These are phyloP conservation scores for Urophycis tenuis DNA, from an alignment of 2,797 vertebrate genomes.

Conservation along the genomic window DNA sequence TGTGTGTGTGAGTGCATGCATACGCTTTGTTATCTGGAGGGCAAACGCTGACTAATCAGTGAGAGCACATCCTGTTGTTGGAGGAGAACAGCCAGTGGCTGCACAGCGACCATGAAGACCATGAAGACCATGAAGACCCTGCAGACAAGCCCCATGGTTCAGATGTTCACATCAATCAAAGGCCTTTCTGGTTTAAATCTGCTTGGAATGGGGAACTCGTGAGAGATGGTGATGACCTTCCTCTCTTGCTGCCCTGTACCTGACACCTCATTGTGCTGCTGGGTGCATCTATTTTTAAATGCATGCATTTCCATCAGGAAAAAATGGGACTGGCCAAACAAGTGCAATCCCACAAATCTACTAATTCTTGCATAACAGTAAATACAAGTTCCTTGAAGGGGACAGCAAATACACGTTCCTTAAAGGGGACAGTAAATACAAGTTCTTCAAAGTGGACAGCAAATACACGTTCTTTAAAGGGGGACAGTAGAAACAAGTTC, in stretches of 20 bases:
- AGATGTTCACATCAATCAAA: neutral
- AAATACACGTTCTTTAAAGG: too few species aligned
- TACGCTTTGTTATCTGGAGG: conserved; percentile 23
- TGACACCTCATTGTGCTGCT: neutral
- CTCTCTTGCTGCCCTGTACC: too few species aligned
- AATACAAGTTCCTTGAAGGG: too few species aligned
- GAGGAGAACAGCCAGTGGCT: conserved; percentile 20
- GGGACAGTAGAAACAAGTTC: too few species aligned
- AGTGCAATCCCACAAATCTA: neutral
- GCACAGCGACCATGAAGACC: conserved; percentile 15
- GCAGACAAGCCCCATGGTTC: neutral
- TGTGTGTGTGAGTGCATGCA: conserved; percentile 4
- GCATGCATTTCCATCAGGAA: neutral
- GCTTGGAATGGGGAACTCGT: neutral
- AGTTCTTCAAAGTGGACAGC: too few species aligned
- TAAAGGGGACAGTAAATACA: too few species aligned
- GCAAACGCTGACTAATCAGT: conserved; percentile 48
- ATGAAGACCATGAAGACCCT: too few species aligned
- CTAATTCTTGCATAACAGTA: conserved; percentile 7
- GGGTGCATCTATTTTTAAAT: too few species aligned
- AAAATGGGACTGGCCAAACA: neutral
- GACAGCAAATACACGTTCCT: too few species aligned
- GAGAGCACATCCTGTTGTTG: conserved; percentile 57
- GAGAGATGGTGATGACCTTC: neutral
- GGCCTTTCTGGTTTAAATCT: neutral